Percentiles rank a stretch among this genome's conserved stretches.
These are phyloP conservation scores for Euplagia quadripunctaria DNA, from an alignment of 2,888 invertebrate species.

Conservation along the genomic window DNA sequence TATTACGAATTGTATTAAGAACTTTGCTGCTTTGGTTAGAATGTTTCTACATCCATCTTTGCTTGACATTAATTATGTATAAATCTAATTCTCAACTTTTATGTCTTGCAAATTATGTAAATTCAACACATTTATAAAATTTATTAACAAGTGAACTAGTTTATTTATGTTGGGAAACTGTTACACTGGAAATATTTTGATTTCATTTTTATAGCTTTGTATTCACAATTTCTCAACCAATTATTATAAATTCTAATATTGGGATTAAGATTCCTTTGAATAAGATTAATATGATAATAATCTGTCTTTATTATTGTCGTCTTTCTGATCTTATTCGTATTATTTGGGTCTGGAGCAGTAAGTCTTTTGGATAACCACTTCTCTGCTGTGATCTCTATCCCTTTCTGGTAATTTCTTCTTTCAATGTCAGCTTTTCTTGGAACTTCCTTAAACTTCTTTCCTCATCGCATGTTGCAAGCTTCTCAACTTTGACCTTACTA, in stretches of 20 bases:
- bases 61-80: slow-evolving; percentile 37
- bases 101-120: slow-evolving; percentile 26
- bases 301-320: not conserved
- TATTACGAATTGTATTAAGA: slow-evolving; percentile 25
- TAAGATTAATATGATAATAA: not conserved
- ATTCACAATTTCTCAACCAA: slow-evolving; percentile 3
- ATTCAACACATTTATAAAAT: slow-evolving; percentile 18
- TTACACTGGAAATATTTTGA: slow-evolving; percentile 5
- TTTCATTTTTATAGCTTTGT: not conserved
- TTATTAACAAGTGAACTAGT: slow-evolving; percentile 23
- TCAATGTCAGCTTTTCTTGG: too few species aligned
- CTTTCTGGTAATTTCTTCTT: too few species aligned
- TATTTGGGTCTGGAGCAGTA: too few species aligned
- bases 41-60: slow-evolving; percentile 27
- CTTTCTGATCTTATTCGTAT: not conserved
- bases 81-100: slow-evolving; percentile 34
- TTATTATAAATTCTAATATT: not conserved
- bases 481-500: too few species aligned
- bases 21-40: slow-evolving; percentile 17
- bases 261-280: not conserved
- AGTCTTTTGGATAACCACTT: too few species aligned
- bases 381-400: too few species aligned
- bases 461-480: too few species aligned
- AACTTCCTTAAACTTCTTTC: too few species aligned
- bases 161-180: slow-evolving; percentile 13